phyloP scores from a whole-genome alignment of 2,888 invertebrate species.

The Cerastoderma edule region DNA sequence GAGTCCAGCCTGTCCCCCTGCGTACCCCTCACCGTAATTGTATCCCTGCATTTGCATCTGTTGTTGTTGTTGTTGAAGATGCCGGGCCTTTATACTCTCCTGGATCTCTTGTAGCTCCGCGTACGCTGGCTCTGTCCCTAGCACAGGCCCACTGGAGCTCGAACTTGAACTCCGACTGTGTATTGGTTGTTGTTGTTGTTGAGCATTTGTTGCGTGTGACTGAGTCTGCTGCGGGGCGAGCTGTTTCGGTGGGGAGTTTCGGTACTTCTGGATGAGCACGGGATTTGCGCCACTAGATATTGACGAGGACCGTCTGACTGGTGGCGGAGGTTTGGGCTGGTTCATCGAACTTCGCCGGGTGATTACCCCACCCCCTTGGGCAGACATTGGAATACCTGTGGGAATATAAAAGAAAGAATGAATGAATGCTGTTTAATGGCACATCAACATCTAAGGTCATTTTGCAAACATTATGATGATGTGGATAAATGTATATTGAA shows the following conservation, averaged over 20 bases:
- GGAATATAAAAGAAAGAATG: too few relatives aligned
- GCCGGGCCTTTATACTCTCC: conserved; percentile 71
- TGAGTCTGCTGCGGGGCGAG: conserved; percentile 30
- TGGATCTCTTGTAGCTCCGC: conserved; percentile 76
- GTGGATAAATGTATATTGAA: too few relatives aligned
- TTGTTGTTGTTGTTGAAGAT: conserved; percentile 37
- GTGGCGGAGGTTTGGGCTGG: conserved; percentile 79
- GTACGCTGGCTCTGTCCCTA: conserved; percentile 65
- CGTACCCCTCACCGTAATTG: conserved; percentile 10
- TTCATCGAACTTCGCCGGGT: conserved; percentile 72
- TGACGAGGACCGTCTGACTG: conserved; percentile 79
- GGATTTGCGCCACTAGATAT: conserved; percentile 72
- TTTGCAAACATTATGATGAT: too few relatives aligned
- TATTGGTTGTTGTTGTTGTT: conserved; percentile 1
- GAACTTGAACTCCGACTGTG: conserved; percentile 60
- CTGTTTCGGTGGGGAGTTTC: conserved; percentile 68
- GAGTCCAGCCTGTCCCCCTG: conserved; percentile 28
- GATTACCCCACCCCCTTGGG: conserved; percentile 61
- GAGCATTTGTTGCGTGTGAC: conserved; percentile 21
- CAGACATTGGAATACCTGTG: conserved; percentile 76
- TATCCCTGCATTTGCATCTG: conserved; percentile 42
- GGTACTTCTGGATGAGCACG: conserved; percentile 64
- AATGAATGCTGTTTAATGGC: too few relatives aligned
- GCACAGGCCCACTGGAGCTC: conserved; percentile 55
- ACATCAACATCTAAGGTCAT: too few relatives aligned